Evolutionary conservation across 2,797 vertebrate genomes (phyloP).

Genomic region (Eupleurogrammus muticus): DNA sequence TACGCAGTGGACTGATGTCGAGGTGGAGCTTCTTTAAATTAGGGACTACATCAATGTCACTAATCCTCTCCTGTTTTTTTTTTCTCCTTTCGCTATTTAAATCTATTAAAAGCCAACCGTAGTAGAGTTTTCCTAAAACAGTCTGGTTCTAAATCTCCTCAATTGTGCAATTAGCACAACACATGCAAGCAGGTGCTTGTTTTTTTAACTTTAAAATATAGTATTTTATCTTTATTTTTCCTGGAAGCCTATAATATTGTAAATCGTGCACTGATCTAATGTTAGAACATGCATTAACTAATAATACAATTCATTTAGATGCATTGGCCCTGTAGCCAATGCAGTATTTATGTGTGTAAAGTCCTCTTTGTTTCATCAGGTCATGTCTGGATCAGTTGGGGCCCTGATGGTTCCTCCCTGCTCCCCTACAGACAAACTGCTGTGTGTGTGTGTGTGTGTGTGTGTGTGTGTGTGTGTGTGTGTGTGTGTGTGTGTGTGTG

Average conservation of each 20-base stretch:
- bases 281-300: background rate
- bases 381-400: slow-evolving; percentile 22
- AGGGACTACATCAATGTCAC: slow-evolving; percentile 16
- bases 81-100: background rate
- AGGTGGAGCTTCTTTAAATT: slow-evolving; percentile 38
- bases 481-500: slow-evolving; percentile 21
- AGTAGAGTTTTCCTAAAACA: background rate
- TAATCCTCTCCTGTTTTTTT: background rate
- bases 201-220: background rate
- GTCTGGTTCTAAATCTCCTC: background rate
- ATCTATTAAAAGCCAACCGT: background rate
- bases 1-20: slow-evolving; percentile 29
- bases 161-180: background rate
- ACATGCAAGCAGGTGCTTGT: background rate
- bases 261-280: background rate
- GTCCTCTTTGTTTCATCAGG: slow-evolving; percentile 42
- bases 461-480: background rate
- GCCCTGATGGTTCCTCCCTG: slow-evolving; percentile 41
- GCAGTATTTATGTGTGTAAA: slow-evolving; percentile 26
- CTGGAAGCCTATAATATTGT: background rate
- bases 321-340: background rate
- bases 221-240: background rate
- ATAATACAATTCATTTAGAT: background rate
- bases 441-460: slow-evolving; percentile 15
- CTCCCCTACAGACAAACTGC: slow-evolving; percentile 9